These are phyloP conservation scores for Sebastes taczanowskii DNA, from an alignment of 2,797 vertebrate species.

Conservation along the genomic window DNA sequence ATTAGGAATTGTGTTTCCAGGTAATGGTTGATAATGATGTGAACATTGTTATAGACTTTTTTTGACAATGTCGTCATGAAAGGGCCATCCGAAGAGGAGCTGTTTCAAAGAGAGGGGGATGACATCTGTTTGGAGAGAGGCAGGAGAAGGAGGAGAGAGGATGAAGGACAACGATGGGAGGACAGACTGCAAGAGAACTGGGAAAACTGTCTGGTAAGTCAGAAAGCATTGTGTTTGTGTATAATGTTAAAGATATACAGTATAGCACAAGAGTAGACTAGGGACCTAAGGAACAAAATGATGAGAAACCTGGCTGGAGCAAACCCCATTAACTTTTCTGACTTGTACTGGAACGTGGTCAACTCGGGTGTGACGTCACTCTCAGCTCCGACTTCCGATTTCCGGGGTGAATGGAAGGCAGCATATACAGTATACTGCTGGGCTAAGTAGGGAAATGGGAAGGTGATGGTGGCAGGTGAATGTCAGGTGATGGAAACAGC, in stretches of 20 bases:
- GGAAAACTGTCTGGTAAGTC: slow-evolving; percentile 92
- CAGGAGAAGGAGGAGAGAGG: slow-evolving; percentile 74
- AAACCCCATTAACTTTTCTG: no score
- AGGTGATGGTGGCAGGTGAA: neutral
- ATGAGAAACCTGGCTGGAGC: no score
- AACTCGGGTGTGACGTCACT: no score
- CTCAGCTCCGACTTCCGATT: no score
- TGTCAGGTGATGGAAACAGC: neutral
- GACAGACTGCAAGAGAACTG: slow-evolving; percentile 92
- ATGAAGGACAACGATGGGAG: slow-evolving; percentile 85
- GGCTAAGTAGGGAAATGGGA: no score
- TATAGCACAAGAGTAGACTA: neutral
- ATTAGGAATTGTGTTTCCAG: neutral
- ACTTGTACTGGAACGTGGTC: no score
- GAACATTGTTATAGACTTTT: neutral
- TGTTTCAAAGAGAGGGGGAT: slow-evolving; percentile 75
- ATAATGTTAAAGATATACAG: neutral
- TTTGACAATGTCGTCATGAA: slow-evolving; percentile 38
- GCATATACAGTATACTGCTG: neutral
- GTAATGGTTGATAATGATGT: neutral
- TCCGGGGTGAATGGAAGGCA: no score
- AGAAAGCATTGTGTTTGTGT: neutral
- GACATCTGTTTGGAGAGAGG: slow-evolving; percentile 64
- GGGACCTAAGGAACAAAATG: neutral
- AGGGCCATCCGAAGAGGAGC: slow-evolving; percentile 89